Percentiles rank a stretch among this genome's conserved stretches.
These are phyloP conservation scores for Zaprionus kolodkinae DNA, from an alignment of 1,140 invertebrate genomes.

Conservation along the genomic window DNA sequence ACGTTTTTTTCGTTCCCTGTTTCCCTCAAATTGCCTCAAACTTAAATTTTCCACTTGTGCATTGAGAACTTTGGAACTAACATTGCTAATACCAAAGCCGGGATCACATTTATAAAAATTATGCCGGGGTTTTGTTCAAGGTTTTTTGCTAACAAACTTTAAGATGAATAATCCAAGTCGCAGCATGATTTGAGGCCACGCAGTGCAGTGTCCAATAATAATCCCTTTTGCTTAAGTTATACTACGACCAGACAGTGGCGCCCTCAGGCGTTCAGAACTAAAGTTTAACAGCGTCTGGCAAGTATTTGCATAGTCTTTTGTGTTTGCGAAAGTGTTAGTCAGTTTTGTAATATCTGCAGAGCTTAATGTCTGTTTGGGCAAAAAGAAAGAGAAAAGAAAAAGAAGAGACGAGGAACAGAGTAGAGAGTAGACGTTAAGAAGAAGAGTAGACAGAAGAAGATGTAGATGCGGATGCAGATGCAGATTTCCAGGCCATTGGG, in stretches of 20 bases:
- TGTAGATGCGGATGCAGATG: background rate
- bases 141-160: constrained; percentile 1
- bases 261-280: constrained; percentile 31
- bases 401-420: background rate
- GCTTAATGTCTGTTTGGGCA: constrained; percentile 52
- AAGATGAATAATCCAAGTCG: constrained; percentile 1
- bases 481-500: constrained; percentile 75
- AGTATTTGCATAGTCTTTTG: constrained; percentile 41
- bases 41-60: no score
- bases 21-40: no score
- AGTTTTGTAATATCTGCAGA: constrained; percentile 38
- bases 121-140: background rate
- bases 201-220: constrained; percentile 18
- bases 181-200: constrained; percentile 1
- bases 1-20: no score
- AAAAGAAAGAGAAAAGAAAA: constrained; percentile 1
- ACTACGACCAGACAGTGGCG: constrained; percentile 27
- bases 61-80: background rate
- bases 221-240: constrained; percentile 27
- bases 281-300: constrained; percentile 46
- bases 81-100: background rate
- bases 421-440: background rate
- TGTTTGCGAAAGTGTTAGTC: constrained; percentile 17
- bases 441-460: background rate
- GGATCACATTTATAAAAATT: background rate